Percentiles rank a stretch among this genome's conserved stretches.
phyloP scores from a whole-genome alignment of 2,113 vertebrate species.

The Saccopteryx bilineata region DNA sequence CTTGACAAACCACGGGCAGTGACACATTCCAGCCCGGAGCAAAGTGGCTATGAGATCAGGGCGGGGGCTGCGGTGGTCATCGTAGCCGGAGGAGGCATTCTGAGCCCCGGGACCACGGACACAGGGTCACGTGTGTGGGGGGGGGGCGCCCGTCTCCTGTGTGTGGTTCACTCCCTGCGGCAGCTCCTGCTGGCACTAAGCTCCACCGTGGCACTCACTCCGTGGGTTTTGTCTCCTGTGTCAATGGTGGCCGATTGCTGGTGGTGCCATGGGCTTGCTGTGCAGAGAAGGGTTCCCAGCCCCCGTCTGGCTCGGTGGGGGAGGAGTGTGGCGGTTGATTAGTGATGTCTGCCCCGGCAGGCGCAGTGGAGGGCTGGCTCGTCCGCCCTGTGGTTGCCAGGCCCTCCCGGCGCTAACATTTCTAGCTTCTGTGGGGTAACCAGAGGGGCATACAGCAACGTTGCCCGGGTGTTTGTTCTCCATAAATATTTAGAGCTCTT shows the following conservation, averaged over 20 bases:
- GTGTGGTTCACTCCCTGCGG: fast-evolving
- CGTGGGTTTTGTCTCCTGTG: fast-evolving
- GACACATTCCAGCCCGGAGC: not conserved
- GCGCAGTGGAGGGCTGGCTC: fast-evolving
- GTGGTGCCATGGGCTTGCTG: not conserved
- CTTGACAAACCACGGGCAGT: fast-evolving
- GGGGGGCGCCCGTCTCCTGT: fast-evolving
- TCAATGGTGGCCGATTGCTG: fast-evolving
- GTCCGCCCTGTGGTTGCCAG: fast-evolving
- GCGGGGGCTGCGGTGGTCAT: fast-evolving
- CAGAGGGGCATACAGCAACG: fast-evolving
- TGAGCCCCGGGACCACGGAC: fast-evolving
- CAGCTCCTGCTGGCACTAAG: fast-evolving
- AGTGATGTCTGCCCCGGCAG: fast-evolving
- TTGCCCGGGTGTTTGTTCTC: not conserved
- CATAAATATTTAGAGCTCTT: not conserved
- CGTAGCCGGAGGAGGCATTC: fast-evolving
- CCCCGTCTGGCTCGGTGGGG: fast-evolving
- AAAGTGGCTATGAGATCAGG: fast-evolving
- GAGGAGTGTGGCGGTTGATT: not conserved
- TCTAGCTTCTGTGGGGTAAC: not conserved
- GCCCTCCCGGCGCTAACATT: fast-evolving
- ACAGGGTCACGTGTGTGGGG: no score
- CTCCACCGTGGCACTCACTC: fast-evolving
- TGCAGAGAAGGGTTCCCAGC: fast-evolving